These are phyloP conservation scores for Druon quercuslanigerum DNA, from an alignment of 1,140 invertebrate genomes.

Conservation along the genomic window DNA sequence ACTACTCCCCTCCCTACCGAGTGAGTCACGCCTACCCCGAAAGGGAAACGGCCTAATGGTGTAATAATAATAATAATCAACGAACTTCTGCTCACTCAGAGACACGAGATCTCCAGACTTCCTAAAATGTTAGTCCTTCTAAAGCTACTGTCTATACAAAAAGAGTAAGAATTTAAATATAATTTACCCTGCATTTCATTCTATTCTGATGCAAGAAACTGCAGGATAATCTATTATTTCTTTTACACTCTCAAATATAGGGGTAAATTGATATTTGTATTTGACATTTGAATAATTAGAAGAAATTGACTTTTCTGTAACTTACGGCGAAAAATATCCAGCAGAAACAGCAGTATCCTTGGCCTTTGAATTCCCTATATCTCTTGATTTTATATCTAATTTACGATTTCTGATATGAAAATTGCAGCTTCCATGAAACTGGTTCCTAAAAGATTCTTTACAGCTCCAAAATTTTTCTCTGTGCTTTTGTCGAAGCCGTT, in stretches of 20 bases:
- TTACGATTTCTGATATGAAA: constrained; percentile 83
- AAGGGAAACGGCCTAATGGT: too few relatives aligned
- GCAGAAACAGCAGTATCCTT: constrained; percentile 95
- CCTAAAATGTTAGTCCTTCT: too few relatives aligned
- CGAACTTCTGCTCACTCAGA: too few relatives aligned
- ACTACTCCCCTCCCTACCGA: too few relatives aligned
- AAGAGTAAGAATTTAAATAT: too few relatives aligned
- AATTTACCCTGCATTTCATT: too few relatives aligned
- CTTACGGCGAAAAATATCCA: constrained; percentile 92
- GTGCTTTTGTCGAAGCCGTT: constrained; percentile 87
- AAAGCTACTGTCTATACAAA: too few relatives aligned
- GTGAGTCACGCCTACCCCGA: too few relatives aligned
- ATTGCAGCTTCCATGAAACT: constrained; percentile 85
- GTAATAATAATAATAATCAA: too few relatives aligned
- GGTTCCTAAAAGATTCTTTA: constrained; percentile 68
- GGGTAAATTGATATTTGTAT: neutral
- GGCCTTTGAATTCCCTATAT: constrained; percentile 94
- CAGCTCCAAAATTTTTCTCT: constrained; percentile 60
- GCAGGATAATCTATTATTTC: too few relatives aligned
- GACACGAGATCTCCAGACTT: too few relatives aligned
- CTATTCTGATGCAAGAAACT: too few relatives aligned
- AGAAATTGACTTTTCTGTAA: constrained; percentile 34
- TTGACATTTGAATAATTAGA: constrained; percentile 33
- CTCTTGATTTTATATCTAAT: constrained; percentile 87
- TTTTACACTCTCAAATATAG: neutral